A percentile compares a stretch with the other conserved stretches of the same genome.
Conservation (phyloP, 1,140 invertebrate species). For the Heliothis virescens region DNA sequence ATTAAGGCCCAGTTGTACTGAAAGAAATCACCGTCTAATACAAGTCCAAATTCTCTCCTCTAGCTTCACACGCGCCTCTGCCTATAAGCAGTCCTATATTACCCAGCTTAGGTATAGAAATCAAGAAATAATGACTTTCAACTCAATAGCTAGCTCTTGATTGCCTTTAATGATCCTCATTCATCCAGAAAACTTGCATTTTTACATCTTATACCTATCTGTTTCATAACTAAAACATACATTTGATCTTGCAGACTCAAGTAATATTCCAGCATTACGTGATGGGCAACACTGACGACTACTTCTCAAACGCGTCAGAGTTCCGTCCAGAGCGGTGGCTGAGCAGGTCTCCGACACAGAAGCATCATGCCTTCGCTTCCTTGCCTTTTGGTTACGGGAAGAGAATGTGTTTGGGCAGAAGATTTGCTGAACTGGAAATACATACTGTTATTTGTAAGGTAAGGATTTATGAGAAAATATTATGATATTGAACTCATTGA, state of each 20-base stretch:
- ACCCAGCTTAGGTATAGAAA: too few relatives aligned
- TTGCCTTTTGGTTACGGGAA: conserved; percentile 92
- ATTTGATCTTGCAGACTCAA: conserved; percentile 88
- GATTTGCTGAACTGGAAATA: conserved; percentile 92
- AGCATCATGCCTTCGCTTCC: conserved; percentile 88
- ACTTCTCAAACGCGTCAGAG: conserved; percentile 89
- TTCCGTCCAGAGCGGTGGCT: conserved; percentile 94
- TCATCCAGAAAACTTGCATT: too few relatives aligned
- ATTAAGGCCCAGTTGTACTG: too few relatives aligned
- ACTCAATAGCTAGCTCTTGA: too few relatives aligned
- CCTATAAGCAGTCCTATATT: too few relatives aligned
- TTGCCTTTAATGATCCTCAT: too few relatives aligned
- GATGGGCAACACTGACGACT: conserved; percentile 91
- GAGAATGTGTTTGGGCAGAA: conserved; percentile 91
- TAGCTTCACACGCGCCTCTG: too few relatives aligned
- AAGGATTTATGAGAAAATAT: conserved; percentile 33
- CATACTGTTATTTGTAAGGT: conserved; percentile 90
- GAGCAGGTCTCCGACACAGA: conserved; percentile 62
- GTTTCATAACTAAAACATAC: background rate
- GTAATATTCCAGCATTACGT: conserved; percentile 94
- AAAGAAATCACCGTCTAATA: too few relatives aligned
- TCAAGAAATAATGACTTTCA: too few relatives aligned
- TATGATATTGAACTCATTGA: too few relatives aligned
- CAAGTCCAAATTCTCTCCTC: too few relatives aligned
- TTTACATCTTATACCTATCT: background rate